A percentile compares a stretch with the other conserved stretches of the same genome.
Conservation (phyloP, 2,113 vertebrate species). For the Micromys minutus region DNA sequence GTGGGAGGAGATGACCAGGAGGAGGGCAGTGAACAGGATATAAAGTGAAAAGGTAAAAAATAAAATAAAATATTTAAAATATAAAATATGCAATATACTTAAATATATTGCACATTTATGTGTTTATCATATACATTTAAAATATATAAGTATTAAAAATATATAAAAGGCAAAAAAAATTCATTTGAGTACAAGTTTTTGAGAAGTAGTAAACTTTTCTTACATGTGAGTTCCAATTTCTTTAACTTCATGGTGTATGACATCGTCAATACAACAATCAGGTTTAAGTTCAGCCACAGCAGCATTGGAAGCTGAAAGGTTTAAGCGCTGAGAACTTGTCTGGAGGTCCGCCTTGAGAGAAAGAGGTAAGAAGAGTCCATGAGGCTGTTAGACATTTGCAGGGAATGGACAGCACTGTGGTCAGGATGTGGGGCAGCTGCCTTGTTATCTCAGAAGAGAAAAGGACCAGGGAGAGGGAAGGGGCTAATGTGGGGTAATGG, state of each 20-base stretch:
- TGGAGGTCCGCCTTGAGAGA: conserved; percentile 95
- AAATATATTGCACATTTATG: too few relatives aligned
- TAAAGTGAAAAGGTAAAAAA: too few relatives aligned
- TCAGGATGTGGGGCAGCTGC: background rate
- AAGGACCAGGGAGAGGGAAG: background rate
- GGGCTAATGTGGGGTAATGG: too few relatives aligned
- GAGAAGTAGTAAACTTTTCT: conserved; percentile 66
- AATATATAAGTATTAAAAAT: conserved; percentile 32
- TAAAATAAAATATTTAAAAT: too few relatives aligned
- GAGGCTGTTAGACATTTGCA: background rate
- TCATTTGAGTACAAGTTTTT: conserved; percentile 35
- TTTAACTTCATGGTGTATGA: conserved; percentile 99
- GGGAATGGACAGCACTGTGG: background rate
- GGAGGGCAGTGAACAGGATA: too few relatives aligned
- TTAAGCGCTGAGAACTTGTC: conserved; percentile 98
- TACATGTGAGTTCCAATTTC: conserved; percentile 99
- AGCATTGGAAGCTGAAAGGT: conserved; percentile 96
- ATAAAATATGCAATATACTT: too few relatives aligned
- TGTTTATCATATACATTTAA: too few relatives aligned
- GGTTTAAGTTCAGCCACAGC: conserved; percentile 95
- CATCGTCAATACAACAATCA: conserved; percentile 97
- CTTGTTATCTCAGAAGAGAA: background rate
- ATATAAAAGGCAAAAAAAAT: background rate
- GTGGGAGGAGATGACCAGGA: too few relatives aligned
- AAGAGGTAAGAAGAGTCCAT: background rate